Percentiles rank a stretch among this genome's conserved stretches.
Conservation (phyloP, 2,888 invertebrate genomes). For the Tetragnatha montana region DNA sequence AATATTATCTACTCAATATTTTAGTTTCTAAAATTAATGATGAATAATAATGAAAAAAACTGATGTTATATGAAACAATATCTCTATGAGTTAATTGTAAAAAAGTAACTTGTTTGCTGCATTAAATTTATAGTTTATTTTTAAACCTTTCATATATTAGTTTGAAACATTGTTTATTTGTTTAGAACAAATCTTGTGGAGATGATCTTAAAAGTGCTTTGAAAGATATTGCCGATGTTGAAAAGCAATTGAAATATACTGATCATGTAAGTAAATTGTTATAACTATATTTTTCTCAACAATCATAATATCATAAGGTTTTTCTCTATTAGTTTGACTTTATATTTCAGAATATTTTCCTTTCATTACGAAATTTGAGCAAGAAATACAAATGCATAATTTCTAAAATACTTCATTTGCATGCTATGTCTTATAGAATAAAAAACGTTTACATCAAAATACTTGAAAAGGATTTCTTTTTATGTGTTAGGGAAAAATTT, state of each 20-base stretch:
- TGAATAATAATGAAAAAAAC: too few species aligned
- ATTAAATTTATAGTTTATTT: background rate
- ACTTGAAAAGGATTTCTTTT: too few species aligned
- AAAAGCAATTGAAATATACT: conserved; percentile 51
- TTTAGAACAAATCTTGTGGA: conserved; percentile 66
- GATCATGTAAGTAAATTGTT: conserved; percentile 65
- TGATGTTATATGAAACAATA: background rate
- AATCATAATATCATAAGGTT: too few species aligned
- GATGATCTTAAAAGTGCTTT: conserved; percentile 47
- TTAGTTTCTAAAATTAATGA: background rate
- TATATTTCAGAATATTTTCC: too few species aligned
- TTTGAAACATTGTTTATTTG: background rate
- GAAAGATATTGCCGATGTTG: conserved; percentile 23
- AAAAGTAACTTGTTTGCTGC: background rate
- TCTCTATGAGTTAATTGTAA: background rate
- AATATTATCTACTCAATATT: background rate
- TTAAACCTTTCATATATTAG: background rate
- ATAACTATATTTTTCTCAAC: too few species aligned
- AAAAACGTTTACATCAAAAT: too few species aligned
- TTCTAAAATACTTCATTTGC: too few species aligned
- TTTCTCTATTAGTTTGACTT: too few species aligned
- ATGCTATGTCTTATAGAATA: too few species aligned
- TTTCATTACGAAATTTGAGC: too few species aligned
- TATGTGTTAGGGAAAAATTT: too few species aligned
- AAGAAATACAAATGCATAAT: too few species aligned